Base-by-base conservation (phyloP, 2,888 invertebrate genomes). In the Chymomyza procnemis region DNA sequence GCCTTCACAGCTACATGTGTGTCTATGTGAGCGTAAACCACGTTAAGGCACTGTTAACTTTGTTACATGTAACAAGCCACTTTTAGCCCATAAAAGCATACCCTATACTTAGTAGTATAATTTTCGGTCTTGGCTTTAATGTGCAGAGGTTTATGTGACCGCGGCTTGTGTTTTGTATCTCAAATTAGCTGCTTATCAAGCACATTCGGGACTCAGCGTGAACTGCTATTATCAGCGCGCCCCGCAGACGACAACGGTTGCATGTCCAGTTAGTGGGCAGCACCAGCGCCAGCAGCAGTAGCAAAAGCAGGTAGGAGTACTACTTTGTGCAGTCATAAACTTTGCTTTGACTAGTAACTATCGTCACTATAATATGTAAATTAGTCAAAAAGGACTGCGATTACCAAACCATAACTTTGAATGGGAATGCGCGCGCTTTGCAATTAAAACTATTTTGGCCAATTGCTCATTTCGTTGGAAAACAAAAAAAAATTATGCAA, bases 371-470 rank as follows among this genome's bases (percentile, higher is more conserved):
- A 69, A 69, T 82, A 79, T 79, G 81, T 79, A 80, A 83, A 85
- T 84, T 12, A n/a, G 21, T 18, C 21, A 4, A 52, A 9, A 46
- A 12, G 21, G 46, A 60, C 18, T 16, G 21, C 4, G 58, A 64
- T 65, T 50, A 48, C 30, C 34, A 48, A n/a, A 22, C 58, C 52
- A 62, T 34, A 41, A 41, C 34, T 41, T 46, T 41, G 14, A 19
- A 22, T 26, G 21, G 50, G 16, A 12, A 26, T 34, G 50, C 14
- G 78, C 46, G 52, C 56, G 48, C 60, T n/a, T 68, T 60, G 73
- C 87, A 85, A 85, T 85, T 87, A 85, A 84, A 72, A 70, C 78
- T 74, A 85, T 79, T 82, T 85, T 85, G 76, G 80, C 82, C 88
- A 87, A 87, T 86, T 86, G 81, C 81, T 80, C 88, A 81, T 84